These are phyloP conservation scores for Embiotoca jacksoni DNA, from an alignment of 2,113 vertebrate species.

Conservation along the genomic window DNA sequence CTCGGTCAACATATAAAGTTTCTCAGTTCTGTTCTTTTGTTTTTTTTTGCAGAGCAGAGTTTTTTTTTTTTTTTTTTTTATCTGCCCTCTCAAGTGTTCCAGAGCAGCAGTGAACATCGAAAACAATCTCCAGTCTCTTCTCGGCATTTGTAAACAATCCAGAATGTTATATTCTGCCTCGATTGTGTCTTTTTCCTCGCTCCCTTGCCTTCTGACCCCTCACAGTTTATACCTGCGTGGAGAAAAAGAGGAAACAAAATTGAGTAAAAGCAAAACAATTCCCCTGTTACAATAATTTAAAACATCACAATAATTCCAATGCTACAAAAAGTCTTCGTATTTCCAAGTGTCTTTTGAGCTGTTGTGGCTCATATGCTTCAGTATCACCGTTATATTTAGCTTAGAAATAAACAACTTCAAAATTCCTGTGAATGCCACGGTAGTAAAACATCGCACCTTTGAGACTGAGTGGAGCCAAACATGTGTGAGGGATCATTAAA, in stretches of 20 bases:
- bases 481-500: constrained; percentile 48
- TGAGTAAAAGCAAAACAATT: neutral
- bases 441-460: constrained; percentile 59
- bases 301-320: neutral
- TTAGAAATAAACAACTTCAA: constrained; percentile 45
- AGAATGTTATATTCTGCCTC: constrained; percentile 85
- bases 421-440: constrained; percentile 44
- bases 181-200: constrained; percentile 76
- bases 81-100: constrained; percentile 86
- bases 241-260: neutral
- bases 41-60: constrained; percentile 60
- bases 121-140: constrained; percentile 89
- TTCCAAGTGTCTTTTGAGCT: constrained; percentile 2
- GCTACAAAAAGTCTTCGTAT: neutral
- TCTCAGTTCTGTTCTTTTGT: constrained; percentile 48
- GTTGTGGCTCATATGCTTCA: neutral
- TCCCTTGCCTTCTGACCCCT: constrained; percentile 52
- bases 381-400: constrained; percentile 27
- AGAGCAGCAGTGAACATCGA: constrained; percentile 95
- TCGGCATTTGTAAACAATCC: constrained; percentile 96
- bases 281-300: neutral
- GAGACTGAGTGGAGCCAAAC: constrained; percentile 68
- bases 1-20: constrained; percentile 70
- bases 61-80: constrained; percentile 37
- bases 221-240: constrained; percentile 81